Percentiles rank a stretch among this genome's conserved stretches.
Evolutionary conservation across 2,113 vertebrate genomes (phyloP).

Genomic region (Antennarius striatus): DNA sequence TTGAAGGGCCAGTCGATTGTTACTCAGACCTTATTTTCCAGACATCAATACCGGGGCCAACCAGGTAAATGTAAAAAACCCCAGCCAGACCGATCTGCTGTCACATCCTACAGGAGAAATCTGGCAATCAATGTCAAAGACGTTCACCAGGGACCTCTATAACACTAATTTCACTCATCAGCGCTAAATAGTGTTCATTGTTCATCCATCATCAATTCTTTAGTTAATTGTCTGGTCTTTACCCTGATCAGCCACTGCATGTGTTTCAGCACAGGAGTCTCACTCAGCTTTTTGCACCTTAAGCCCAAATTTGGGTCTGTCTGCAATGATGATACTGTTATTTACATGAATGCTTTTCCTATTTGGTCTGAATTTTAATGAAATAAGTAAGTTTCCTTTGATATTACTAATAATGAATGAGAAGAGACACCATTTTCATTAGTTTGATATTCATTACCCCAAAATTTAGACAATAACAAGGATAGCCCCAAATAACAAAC

Average conservation of each 20-base stretch:
- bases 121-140: slow-evolving; percentile 70
- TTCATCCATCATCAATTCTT: slow-evolving; percentile 76
- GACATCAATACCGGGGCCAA: slow-evolving; percentile 63
- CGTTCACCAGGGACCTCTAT: slow-evolving; percentile 38
- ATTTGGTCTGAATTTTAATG: too few species aligned
- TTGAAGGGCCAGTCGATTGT: slow-evolving; percentile 55
- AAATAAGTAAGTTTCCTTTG: too few species aligned
- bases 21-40: slow-evolving; percentile 76
- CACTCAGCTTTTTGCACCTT: slow-evolving; percentile 25
- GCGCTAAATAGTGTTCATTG: slow-evolving; percentile 67
- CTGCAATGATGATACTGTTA: slow-evolving; percentile 27
- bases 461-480: too few species aligned
- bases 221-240: slow-evolving; percentile 72
- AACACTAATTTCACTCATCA: slow-evolving; percentile 67
- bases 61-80: slow-evolving; percentile 71
- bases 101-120: slow-evolving; percentile 75
- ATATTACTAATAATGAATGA: too few species aligned
- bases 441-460: too few species aligned
- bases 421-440: too few species aligned
- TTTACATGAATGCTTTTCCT: too few species aligned
- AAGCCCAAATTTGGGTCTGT: slow-evolving; percentile 51
- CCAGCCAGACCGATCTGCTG: slow-evolving; percentile 72
- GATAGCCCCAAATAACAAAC: too few species aligned
- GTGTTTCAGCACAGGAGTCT: slow-evolving; percentile 31
- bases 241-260: slow-evolving; percentile 53